phyloP scores from a whole-genome alignment of 1,140 invertebrate genomes.

The Drosophila teissieri region DNA sequence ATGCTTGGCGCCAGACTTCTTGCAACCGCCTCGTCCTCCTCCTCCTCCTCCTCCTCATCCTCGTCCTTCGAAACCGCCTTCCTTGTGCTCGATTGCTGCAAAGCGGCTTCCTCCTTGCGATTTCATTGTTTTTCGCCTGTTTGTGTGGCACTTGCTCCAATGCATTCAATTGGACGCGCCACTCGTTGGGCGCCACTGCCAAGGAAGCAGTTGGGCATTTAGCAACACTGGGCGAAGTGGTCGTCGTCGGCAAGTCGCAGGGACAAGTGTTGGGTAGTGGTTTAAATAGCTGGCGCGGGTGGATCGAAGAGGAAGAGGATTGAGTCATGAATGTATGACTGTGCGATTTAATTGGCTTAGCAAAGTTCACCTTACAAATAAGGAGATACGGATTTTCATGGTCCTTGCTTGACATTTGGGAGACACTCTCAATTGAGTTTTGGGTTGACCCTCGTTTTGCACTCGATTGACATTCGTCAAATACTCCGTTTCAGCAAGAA shows the following conservation, averaged over 20 bases:
- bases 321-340: too few species aligned
- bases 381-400: not conserved
- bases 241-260: not conserved
- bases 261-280: not conserved
- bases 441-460: slow-evolving; percentile 24
- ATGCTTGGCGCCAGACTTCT: slow-evolving; percentile 68
- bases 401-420: slow-evolving; percentile 9
- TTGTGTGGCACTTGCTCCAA: slow-evolving; percentile 33
- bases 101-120: not conserved
- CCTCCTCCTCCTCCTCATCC: too few species aligned
- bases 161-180: slow-evolving; percentile 38
- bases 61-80: not conserved
- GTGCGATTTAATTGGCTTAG: not conserved
- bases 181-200: slow-evolving; percentile 31
- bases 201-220: slow-evolving; percentile 11
- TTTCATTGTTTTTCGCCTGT: not conserved
- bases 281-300: not conserved
- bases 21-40: slow-evolving; percentile 19
- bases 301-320: slow-evolving; percentile 1
- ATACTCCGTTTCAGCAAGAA: not conserved
- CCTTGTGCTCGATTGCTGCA: not conserved
- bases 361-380: not conserved
- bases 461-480: slow-evolving; percentile 30
- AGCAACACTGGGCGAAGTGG: slow-evolving; percentile 15
- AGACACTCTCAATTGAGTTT: slow-evolving; percentile 30